Conservation (phyloP, 1,140 invertebrate genomes). For the Drosophila arawakana region DNA sequence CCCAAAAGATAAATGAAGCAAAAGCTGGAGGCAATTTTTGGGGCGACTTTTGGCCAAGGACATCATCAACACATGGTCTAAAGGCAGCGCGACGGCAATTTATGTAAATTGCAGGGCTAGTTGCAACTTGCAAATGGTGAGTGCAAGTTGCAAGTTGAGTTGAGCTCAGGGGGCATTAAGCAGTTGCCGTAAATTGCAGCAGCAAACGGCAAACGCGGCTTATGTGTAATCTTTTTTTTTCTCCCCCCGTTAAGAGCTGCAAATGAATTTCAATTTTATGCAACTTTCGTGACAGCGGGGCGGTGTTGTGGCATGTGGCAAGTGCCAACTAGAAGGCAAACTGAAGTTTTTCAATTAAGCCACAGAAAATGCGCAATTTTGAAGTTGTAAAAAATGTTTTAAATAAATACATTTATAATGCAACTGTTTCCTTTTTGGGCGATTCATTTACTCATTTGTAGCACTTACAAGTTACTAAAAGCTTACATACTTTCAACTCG, state of each 20-base stretch:
- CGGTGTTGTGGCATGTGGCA: conserved; percentile 16
- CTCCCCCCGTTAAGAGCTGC: conserved; percentile 29
- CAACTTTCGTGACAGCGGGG: conserved; percentile 28
- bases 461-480: not conserved
- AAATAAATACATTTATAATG: conserved; percentile 13
- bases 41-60: conserved; percentile 58
- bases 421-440: not conserved
- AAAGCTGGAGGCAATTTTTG: conserved; percentile 34
- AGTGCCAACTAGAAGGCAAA: conserved; percentile 16
- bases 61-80: conserved; percentile 63
- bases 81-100: conserved; percentile 49
- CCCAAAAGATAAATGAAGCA: conserved; percentile 63
- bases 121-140: conserved; percentile 23
- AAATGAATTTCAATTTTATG: conserved; percentile 73
- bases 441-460: not conserved
- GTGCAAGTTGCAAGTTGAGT: conserved; percentile 29
- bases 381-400: conserved; percentile 9
- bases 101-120: conserved; percentile 64
- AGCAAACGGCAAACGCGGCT: conserved; percentile 35
- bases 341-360: conserved; percentile 69
- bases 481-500: not conserved
- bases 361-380: conserved; percentile 31
- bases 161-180: conserved; percentile 40
- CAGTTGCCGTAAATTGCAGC: conserved; percentile 50
- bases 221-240: conserved; percentile 51